Evolutionary conservation across 1,140 invertebrate genomes (phyloP).

Genomic region (Tetranychus urticae): DNA sequence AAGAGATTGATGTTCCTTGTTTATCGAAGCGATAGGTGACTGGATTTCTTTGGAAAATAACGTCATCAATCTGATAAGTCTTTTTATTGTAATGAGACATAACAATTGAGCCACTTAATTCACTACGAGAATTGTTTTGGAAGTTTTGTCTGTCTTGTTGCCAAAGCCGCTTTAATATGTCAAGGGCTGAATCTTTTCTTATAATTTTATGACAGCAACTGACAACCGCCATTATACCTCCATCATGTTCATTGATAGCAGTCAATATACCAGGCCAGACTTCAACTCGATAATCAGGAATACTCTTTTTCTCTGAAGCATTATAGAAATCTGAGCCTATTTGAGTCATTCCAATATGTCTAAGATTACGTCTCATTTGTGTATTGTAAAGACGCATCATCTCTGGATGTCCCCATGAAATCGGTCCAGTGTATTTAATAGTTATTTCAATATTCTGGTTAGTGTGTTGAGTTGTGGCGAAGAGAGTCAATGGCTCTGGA

Average conservation of each 20-base stretch:
- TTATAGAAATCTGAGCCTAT: conserved; percentile 3
- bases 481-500: background rate
- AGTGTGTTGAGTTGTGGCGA: background rate
- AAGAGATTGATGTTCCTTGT: conserved; percentile 13
- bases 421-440: background rate
- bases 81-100: conserved; percentile 26
- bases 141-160: background rate
- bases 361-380: conserved; percentile 1
- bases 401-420: background rate
- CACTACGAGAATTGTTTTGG: background rate
- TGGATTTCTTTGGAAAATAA: conserved; percentile 22
- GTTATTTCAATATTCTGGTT: conserved; percentile 5
- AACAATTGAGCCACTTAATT: conserved; percentile 17
- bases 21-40: conserved; percentile 16
- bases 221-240: conserved; percentile 36
- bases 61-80: conserved; percentile 26
- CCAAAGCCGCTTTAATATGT: background rate
- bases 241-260: conserved; percentile 49
- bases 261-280: conserved; percentile 29
- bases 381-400: conserved; percentile 6
- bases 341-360: background rate
- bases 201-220: conserved; percentile 53
- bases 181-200: conserved; percentile 20
- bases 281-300: conserved; percentile 1
- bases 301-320: background rate